These are phyloP conservation scores for Capitulum mitella DNA, from an alignment of 2,888 invertebrate species.

Conservation along the genomic window DNA sequence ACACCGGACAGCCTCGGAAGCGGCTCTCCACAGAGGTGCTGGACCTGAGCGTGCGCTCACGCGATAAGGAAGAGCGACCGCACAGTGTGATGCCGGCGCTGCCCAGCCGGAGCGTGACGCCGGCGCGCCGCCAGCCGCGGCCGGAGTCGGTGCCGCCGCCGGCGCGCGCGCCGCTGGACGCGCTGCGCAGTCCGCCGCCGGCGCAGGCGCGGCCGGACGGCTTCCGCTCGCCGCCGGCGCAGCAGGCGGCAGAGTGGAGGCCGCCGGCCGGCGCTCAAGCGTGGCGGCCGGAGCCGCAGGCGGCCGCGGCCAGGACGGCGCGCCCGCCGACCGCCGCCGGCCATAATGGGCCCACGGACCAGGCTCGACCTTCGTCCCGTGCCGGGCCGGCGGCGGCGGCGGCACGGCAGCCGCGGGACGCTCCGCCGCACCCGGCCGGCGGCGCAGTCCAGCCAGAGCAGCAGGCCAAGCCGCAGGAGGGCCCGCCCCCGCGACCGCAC, in stretches of 20 bases:
- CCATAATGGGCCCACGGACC: neutral
- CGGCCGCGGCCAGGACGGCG: neutral
- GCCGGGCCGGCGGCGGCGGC: neutral
- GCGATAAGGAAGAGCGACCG: neutral
- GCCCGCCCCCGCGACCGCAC: neutral
- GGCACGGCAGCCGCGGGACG: neutral
- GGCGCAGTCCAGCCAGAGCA: neutral
- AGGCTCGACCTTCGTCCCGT: neutral
- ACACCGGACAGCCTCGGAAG: conserved; percentile 5
- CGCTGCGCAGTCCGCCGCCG: neutral
- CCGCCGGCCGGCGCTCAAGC: neutral
- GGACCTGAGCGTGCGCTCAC: conserved; percentile 22
- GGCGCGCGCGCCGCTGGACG: neutral
- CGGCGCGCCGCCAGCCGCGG: neutral
- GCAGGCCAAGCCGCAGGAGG: neutral
- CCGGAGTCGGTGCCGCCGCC: conserved; percentile 24
- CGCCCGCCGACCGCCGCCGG: neutral
- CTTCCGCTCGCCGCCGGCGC: neutral
- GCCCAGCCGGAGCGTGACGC: conserved; percentile 2
- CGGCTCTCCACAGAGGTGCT: conserved; percentile 23
- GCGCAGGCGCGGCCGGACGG: neutral
- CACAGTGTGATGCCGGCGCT: conserved; percentile 17
- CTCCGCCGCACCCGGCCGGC: neutral
- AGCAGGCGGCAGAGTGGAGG: neutral
- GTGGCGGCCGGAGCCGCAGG: neutral